Conservation (phyloP, 2,888 invertebrate species). For the Pyrocoelia pectoralis region DNA sequence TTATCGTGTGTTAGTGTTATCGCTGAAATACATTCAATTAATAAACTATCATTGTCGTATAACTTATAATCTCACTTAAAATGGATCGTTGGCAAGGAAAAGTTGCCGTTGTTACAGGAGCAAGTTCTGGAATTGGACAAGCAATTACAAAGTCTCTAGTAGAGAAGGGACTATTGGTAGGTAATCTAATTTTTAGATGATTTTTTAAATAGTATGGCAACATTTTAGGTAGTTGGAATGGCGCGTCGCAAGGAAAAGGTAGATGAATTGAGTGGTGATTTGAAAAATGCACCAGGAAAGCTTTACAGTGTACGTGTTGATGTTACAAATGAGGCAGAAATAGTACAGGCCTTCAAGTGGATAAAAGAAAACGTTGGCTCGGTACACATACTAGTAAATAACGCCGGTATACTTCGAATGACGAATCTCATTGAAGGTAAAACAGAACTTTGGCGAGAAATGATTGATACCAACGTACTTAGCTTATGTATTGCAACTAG, state of each 20-base stretch:
- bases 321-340: slow-evolving; percentile 45
- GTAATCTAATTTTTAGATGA: neutral
- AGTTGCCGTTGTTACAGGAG: slow-evolving; percentile 10
- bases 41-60: too few species aligned
- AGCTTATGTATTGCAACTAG: slow-evolving; percentile 26
- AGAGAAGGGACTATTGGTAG: neutral
- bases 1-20: too few species aligned
- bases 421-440: slow-evolving; percentile 17
- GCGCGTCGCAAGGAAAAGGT: slow-evolving; percentile 44
- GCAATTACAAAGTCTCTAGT: slow-evolving; percentile 5
- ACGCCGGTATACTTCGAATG: slow-evolving; percentile 41
- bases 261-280: slow-evolving; percentile 37
- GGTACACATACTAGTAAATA: slow-evolving; percentile 46
- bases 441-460: slow-evolving; percentile 16
- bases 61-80: too few species aligned
- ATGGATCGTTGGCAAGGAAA: slow-evolving; percentile 8
- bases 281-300: slow-evolving; percentile 40
- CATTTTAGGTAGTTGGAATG: slow-evolving; percentile 43
- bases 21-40: too few species aligned
- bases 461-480: slow-evolving; percentile 28
- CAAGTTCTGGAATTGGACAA: slow-evolving; percentile 6
- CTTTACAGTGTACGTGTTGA: slow-evolving; percentile 42
- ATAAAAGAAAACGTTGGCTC: slow-evolving; percentile 43
- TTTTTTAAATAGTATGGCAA: too few species aligned
- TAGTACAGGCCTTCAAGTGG: slow-evolving; percentile 44